These are phyloP conservation scores for Labrus mixtus DNA, from an alignment of 2,113 vertebrate genomes.

Conservation along the genomic window DNA sequence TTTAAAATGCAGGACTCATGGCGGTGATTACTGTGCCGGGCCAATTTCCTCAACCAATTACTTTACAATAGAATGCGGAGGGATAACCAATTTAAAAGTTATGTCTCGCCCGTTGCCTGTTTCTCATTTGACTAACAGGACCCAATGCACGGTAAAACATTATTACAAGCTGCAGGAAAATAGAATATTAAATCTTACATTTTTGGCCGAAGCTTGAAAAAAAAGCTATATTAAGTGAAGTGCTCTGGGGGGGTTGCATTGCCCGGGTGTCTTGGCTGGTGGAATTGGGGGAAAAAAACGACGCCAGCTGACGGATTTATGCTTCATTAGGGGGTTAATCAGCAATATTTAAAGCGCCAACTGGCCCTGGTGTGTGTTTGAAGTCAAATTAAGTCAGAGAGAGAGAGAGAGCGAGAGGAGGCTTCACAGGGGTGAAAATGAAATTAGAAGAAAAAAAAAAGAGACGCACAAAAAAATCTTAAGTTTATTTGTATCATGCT, in stretches of 20 bases:
- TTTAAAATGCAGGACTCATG: constrained; percentile 48
- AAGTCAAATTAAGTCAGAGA: constrained; percentile 21
- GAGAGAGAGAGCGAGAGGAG: constrained; percentile 7
- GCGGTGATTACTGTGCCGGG: constrained; percentile 46
- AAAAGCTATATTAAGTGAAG: constrained; percentile 52
- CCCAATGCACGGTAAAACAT: constrained; percentile 68
- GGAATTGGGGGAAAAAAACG: constrained; percentile 10
- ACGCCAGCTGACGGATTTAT: constrained; percentile 62
- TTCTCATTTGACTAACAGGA: constrained; percentile 74
- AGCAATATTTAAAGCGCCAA: constrained; percentile 57
- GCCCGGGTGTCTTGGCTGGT: constrained; percentile 40
- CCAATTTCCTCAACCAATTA: constrained; percentile 78
- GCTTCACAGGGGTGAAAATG: not conserved
- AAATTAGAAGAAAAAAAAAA: not conserved
- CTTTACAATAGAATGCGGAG: constrained; percentile 58
- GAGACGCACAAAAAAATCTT: not conserved
- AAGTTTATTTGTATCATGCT: not conserved
- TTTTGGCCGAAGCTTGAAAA: constrained; percentile 58
- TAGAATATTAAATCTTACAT: constrained; percentile 77
- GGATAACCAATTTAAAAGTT: constrained; percentile 72
- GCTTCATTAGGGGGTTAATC: constrained; percentile 69
- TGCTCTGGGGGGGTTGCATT: constrained; percentile 33
- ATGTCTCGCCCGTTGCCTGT: constrained; percentile 53
- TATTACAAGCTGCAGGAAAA: constrained; percentile 70
- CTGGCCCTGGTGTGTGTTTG: constrained; percentile 47